Evolutionary conservation across 2,113 vertebrate species (phyloP).

Genomic region (Notarius lentiginosus): DNA sequence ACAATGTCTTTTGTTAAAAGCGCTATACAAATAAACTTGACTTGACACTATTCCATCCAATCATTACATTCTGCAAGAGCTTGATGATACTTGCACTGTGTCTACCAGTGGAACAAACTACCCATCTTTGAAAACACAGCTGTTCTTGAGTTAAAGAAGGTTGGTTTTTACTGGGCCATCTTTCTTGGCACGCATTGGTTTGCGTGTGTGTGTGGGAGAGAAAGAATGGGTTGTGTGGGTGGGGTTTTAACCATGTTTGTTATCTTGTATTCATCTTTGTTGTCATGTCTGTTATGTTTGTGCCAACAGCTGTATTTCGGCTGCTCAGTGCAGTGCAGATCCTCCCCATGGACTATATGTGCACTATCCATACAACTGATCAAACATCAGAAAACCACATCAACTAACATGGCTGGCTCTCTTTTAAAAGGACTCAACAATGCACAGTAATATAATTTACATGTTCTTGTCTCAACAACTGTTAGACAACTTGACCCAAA

Average conservation of each 20-base stretch:
- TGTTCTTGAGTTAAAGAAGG: neutral
- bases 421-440: neutral
- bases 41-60: neutral
- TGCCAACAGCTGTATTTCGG: neutral
- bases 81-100: neutral
- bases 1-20: too few species aligned
- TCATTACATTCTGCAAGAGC: neutral
- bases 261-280: neutral
- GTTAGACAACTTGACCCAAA: neutral
- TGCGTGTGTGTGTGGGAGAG: neutral
- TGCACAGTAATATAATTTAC: neutral
- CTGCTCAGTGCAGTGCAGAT: neutral
- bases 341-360: neutral
- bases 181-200: neutral
- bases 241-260: conserved; percentile 2
- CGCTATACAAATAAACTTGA: too few species aligned
- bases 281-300: neutral
- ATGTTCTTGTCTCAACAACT: neutral
- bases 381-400: neutral
- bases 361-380: neutral
- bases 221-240: neutral
- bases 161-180: neutral
- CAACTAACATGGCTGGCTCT: neutral
- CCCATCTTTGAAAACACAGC: neutral
- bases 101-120: neutral